These are phyloP conservation scores for Hydrotaea cyrtoneurina DNA, from an alignment of 2,888 invertebrate species.

Conservation along the genomic window DNA sequence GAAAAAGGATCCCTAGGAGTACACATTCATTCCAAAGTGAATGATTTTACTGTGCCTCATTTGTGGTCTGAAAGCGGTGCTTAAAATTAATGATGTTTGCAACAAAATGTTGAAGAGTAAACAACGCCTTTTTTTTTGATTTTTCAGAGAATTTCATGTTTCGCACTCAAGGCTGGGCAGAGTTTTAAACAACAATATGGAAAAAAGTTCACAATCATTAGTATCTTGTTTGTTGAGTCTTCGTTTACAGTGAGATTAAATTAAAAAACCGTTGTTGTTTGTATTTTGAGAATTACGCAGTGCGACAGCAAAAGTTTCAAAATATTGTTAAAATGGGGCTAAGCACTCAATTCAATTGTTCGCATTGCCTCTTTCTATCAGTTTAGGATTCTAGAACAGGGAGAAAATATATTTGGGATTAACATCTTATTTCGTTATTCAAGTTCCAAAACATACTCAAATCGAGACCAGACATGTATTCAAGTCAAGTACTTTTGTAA, in stretches of 20 bases:
- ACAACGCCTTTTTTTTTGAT: not conserved
- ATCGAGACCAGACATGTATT: too few species aligned
- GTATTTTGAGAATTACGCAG: too few species aligned
- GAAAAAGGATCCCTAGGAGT: not conserved
- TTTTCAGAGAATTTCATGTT: not conserved
- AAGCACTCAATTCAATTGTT: too few species aligned
- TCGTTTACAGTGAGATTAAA: not conserved
- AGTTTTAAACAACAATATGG: not conserved
- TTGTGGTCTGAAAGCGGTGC: not conserved
- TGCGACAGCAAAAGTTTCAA: too few species aligned
- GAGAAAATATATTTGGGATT: too few species aligned
- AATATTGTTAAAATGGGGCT: too few species aligned
- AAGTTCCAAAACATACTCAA: too few species aligned
- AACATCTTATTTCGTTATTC: too few species aligned
- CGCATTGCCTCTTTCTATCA: too few species aligned
- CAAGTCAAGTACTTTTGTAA: too few species aligned
- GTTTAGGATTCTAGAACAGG: too few species aligned
- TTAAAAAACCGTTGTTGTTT: too few species aligned
- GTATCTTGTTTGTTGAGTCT: not conserved
- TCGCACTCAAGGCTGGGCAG: not conserved
- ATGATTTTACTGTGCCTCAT: not conserved
- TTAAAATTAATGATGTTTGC: constrained; percentile 25
- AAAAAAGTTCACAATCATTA: not conserved
- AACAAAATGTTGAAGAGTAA: not conserved
- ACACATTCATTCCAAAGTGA: not conserved